Percentiles rank a stretch among this genome's conserved stretches.
Conservation (phyloP, 2,888 invertebrate species). For the Homarus gammarus region DNA sequence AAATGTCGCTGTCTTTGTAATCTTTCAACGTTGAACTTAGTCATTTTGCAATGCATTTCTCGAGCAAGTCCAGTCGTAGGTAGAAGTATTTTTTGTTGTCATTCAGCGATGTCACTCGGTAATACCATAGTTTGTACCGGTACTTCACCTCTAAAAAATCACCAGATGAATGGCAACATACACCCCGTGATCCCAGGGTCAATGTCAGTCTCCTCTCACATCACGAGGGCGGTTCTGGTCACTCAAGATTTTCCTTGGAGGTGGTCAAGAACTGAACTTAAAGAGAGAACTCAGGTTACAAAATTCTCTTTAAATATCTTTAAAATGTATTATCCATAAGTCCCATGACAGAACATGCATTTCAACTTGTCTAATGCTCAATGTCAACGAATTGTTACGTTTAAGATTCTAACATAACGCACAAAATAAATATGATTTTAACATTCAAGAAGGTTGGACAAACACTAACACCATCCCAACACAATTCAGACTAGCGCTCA, state of each 20-base stretch:
- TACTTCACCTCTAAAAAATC: too few species aligned
- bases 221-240: not conserved
- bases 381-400: not conserved
- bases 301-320: not conserved
- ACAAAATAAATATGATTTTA: not conserved
- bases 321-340: not conserved
- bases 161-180: too few species aligned
- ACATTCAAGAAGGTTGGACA: conserved; percentile 9
- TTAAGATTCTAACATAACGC: not conserved
- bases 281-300: not conserved
- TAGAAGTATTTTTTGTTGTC: not conserved
- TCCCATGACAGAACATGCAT: conserved; percentile 3
- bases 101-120: not conserved
- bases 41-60: too few species aligned
- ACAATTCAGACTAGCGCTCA: conserved; percentile 60
- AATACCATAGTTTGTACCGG: not conserved
- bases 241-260: conserved; percentile 10
- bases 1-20: not conserved
- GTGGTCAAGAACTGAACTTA: not conserved
- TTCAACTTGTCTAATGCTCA: not conserved
- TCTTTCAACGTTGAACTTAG: too few species aligned
- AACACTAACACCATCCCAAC: conserved; percentile 47
- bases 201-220: not conserved
- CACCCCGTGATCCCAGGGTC: not conserved
- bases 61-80: too few species aligned